A percentile compares a stretch with the other conserved stretches of the same genome.
Evolutionary conservation across 2,888 invertebrate species (phyloP).

Genomic region (Hypercompe scribonia): DNA sequence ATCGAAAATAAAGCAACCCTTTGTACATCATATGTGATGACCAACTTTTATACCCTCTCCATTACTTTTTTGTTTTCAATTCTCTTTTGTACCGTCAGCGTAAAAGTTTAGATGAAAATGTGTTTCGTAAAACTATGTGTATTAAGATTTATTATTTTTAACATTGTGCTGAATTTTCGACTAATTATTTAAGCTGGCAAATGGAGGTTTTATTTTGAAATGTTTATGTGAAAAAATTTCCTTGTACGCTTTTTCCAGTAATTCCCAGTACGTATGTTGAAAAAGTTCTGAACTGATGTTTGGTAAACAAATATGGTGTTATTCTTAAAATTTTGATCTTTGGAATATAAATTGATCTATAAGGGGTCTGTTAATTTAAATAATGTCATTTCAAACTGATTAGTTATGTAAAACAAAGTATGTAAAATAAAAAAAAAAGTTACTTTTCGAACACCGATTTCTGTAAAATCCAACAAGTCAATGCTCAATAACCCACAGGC

Average conservation of each 20-base stretch:
- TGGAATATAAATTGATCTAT: too few relatives aligned
- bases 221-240: background rate
- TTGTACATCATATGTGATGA: conserved; percentile 26
- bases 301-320: background rate
- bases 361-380: background rate
- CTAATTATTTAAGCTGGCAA: background rate
- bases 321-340: background rate
- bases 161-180: background rate
- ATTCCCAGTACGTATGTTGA: background rate
- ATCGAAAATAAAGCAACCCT: conserved; percentile 1
- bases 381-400: background rate
- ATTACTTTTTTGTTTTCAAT: conserved; percentile 39
- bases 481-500: background rate
- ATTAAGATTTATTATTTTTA: background rate
- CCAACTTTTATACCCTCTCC: conserved; percentile 22
- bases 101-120: conserved; percentile 19
- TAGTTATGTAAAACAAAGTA: too few relatives aligned
- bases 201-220: background rate
- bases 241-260: background rate
- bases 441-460: too few relatives aligned
- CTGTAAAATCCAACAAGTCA: too few relatives aligned
- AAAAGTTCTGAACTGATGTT: background rate
- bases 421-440: too few relatives aligned
- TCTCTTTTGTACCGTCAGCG: conserved; percentile 36
- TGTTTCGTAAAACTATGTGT: background rate